Base-by-base conservation (phyloP, 2,113 vertebrate genomes). In the Megaleporinus macrocephalus region DNA sequence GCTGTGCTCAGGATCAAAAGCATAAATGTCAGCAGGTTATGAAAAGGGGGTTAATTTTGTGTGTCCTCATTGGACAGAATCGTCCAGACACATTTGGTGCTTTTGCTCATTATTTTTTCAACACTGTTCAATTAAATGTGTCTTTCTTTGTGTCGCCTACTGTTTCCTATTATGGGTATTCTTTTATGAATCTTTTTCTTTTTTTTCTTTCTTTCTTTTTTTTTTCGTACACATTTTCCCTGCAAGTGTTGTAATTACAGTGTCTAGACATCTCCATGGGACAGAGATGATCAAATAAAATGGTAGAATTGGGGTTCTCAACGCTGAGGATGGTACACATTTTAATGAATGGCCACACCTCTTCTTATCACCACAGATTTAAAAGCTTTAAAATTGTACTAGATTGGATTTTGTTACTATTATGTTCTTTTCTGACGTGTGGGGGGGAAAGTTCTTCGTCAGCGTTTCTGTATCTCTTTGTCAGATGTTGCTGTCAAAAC, bases 41-140 rank as follows among this genome's bases (percentile, higher is more conserved):
- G 88, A 86, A 89, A 89, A 86, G 24, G 72, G 78, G 86, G 88
- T 84, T 91, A 88, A 90, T 91, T 88, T 49, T 76, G 78, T 9
- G 79, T 41, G 61, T 27, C 80, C 84, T 57, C 70, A 77, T 76
- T 11, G 44, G 30, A 73, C 78, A 77, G 18, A 85, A 36, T 80
- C 62, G 59, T 70, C 82, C 53, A 83, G 80, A 36, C 86, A 85
- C 47, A 55, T 73, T 73, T 26, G 16, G 71, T 1, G 27, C 33
- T 68, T 68, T 7, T 2, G 44, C 47, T 18, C 22, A 33, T 30
- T 68, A 33, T 53, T 53, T 68, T 63, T 20, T 41, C 16, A 49
- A 16, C 15, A 22, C 59, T 33, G 75, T 15, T 53, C 27, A 69
- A 47, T 79, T 79, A 71, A 71, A 47, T 24, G 13, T 13, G 20